phyloP scores from a whole-genome alignment of 2,113 vertebrate species.

The Hepsetus odoe region DNA sequence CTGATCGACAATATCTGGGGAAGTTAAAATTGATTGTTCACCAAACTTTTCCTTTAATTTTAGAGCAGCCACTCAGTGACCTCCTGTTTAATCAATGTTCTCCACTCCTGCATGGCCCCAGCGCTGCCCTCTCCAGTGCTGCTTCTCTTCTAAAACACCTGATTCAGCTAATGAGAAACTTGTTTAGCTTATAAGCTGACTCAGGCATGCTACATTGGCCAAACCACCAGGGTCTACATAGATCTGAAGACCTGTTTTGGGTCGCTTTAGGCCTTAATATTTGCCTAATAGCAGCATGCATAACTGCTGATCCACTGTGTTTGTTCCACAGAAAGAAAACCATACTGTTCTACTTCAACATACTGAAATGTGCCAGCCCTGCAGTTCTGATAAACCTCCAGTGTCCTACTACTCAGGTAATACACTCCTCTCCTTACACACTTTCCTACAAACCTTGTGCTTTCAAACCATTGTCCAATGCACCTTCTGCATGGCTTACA shows the following conservation, averaged over 20 bases:
- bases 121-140: neutral
- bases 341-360: conserved; percentile 91
- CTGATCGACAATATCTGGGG: neutral
- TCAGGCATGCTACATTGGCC: neutral
- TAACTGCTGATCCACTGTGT: conserved; percentile 1
- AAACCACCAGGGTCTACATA: neutral
- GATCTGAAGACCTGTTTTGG: neutral
- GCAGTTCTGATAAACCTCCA: conserved; percentile 84
- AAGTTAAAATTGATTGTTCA: neutral
- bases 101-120: neutral
- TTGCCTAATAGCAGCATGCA: neutral
- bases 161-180: neutral
- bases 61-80: neutral
- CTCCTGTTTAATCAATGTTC: neutral
- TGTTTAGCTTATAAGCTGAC: neutral
- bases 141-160: neutral
- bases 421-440: neutral
- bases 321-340: conserved; percentile 81
- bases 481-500: neutral
- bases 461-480: too few species aligned
- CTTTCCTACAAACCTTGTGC: neutral
- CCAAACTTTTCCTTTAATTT: neutral
- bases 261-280: neutral
- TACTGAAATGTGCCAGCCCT: conserved; percentile 85
- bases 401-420: conserved; percentile 93